Evolutionary conservation across 2,888 invertebrate species (phyloP).

Genomic region (Dugesia japonica): DNA sequence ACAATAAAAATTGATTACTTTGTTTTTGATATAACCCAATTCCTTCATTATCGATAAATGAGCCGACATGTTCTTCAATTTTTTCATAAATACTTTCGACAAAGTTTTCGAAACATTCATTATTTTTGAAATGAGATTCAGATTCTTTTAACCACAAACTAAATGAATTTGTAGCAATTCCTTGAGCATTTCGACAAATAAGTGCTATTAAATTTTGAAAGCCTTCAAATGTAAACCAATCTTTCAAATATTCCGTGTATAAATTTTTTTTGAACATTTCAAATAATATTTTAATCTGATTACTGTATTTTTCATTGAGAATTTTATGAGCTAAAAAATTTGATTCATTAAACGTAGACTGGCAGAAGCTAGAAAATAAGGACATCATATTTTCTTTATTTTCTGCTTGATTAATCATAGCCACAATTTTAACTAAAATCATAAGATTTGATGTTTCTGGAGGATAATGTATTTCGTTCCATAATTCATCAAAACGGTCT

Average conservation of each 20-base stretch:
- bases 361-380: slow-evolving; percentile 60
- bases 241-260: slow-evolving; percentile 26
- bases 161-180: slow-evolving; percentile 71
- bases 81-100: slow-evolving; percentile 68
- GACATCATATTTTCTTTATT: slow-evolving; percentile 52
- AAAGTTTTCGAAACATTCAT: slow-evolving; percentile 58
- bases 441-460: slow-evolving; percentile 78
- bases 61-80: slow-evolving; percentile 64
- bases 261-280: slow-evolving; percentile 29
- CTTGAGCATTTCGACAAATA: slow-evolving; percentile 79
- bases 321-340: slow-evolving; percentile 69
- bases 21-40: slow-evolving; percentile 71
- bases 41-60: slow-evolving; percentile 77
- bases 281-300: slow-evolving; percentile 22
- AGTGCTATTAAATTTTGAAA: slow-evolving; percentile 59
- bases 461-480: slow-evolving; percentile 84
- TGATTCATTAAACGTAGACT: slow-evolving; percentile 62
- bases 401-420: slow-evolving; percentile 54
- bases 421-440: too few species aligned
- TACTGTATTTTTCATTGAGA: slow-evolving; percentile 61
- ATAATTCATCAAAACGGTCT: slow-evolving; percentile 62
- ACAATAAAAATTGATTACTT: too few species aligned
- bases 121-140: too few species aligned
- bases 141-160: too few species aligned
- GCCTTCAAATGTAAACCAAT: slow-evolving; percentile 64